Percentiles rank a stretch among this genome's conserved stretches.
phyloP scores from a whole-genome alignment of 2,888 invertebrate species.

The Dasysyrphus tricinctus region DNA sequence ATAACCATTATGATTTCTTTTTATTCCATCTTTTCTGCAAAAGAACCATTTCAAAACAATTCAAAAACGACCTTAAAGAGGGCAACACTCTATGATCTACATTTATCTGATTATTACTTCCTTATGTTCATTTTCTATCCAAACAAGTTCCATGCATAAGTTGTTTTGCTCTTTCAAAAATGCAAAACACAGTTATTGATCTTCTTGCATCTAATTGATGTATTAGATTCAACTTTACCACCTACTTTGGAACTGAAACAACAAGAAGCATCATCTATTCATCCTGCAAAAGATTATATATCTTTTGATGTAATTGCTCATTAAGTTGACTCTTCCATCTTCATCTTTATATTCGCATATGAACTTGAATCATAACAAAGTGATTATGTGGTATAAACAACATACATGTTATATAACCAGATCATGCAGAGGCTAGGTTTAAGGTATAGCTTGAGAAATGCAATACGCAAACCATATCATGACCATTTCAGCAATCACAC shows the following conservation, averaged over 20 bases:
- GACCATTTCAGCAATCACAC: slow-evolving; percentile 58
- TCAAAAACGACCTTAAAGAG: neutral
- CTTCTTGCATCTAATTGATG: slow-evolving; percentile 42
- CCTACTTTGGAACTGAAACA: slow-evolving; percentile 1
- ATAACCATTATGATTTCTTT: neutral
- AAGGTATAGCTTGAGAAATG: neutral
- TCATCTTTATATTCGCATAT: slow-evolving; percentile 17
- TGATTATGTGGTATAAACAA: slow-evolving; percentile 49
- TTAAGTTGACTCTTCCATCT: slow-evolving; percentile 11
- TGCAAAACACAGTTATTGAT: slow-evolving; percentile 25
- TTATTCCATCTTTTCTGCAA: neutral
- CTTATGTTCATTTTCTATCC: neutral
- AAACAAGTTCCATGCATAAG: neutral
- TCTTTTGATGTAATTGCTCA: slow-evolving; percentile 28
- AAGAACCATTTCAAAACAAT: neutral
- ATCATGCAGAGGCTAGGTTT: neutral
- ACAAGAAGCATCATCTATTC: neutral
- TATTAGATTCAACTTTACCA: slow-evolving; percentile 24
- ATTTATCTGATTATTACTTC: neutral
- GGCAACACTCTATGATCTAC: neutral
- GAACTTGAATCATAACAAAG: slow-evolving; percentile 54
- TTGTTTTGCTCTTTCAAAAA: neutral
- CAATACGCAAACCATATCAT: slow-evolving; percentile 25
- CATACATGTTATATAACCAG: slow-evolving; percentile 7
- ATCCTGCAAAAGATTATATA: slow-evolving; percentile 30